phyloP scores from a whole-genome alignment of 2,113 vertebrate genomes.

The Psittacara wagleri region DNA sequence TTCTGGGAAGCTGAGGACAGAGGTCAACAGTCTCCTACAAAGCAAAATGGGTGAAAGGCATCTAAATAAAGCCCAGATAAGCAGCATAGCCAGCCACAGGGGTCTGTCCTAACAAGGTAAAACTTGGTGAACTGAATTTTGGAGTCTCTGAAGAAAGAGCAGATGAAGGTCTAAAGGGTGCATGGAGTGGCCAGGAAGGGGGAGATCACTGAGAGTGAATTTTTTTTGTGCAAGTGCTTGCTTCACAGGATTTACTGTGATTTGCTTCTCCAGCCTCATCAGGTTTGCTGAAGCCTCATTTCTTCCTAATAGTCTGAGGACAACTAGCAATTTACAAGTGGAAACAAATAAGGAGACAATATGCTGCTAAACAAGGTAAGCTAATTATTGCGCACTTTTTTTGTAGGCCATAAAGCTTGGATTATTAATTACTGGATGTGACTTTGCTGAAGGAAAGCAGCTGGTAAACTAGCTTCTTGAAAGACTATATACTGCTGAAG shows the following conservation, averaged over 20 bases:
- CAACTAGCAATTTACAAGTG: background rate
- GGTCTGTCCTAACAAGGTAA: background rate
- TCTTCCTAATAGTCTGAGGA: background rate
- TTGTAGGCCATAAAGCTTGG: background rate
- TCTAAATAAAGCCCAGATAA: background rate
- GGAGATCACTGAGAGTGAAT: accelerated
- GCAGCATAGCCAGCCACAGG: background rate
- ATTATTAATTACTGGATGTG: background rate
- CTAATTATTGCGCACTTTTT: background rate
- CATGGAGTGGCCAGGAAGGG: background rate
- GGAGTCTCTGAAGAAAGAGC: background rate
- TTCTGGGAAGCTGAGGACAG: background rate
- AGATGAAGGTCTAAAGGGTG: background rate
- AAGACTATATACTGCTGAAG: background rate
- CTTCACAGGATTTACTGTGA: background rate
- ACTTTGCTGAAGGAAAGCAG: background rate
- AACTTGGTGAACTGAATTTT: background rate
- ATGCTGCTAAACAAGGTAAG: background rate
- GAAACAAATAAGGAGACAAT: background rate
- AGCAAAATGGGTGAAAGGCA: accelerated
- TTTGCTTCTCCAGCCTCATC: background rate
- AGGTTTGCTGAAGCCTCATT: background rate
- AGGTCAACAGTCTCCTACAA: background rate
- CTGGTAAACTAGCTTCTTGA: background rate
- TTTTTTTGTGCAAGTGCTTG: background rate